phyloP scores from a whole-genome alignment of 2,797 vertebrate genomes.

The Onychomys torridus region DNA sequence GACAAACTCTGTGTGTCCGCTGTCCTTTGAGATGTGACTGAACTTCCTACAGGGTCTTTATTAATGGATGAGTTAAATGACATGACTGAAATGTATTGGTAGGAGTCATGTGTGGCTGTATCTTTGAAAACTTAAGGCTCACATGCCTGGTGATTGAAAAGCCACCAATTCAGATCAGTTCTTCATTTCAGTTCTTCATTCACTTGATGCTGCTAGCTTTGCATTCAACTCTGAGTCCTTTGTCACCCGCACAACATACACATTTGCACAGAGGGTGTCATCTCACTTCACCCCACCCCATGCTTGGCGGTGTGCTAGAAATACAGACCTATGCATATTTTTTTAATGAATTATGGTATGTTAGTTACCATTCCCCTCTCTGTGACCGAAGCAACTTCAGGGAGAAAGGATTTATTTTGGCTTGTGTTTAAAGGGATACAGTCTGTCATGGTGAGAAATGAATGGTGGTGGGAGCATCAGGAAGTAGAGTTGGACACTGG shows the following conservation, averaged over 20 bases:
- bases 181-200: not conserved
- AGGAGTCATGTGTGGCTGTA: not conserved
- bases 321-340: not conserved
- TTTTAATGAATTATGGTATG: not conserved
- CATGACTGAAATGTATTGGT: not conserved
- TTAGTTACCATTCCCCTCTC: not conserved
- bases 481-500: not conserved
- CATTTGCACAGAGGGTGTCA: too few relatives aligned
- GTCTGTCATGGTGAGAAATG: not conserved
- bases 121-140: not conserved
- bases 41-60: not conserved
- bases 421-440: not conserved
- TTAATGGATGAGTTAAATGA: not conserved
- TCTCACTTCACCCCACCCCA: too few relatives aligned
- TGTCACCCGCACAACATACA: fast-evolving
- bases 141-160: not conserved
- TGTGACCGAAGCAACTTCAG: not conserved
- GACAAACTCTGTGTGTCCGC: fast-evolving
- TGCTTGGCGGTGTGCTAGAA: not conserved
- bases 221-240: not conserved
- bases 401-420: not conserved
- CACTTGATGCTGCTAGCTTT: not conserved
- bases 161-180: not conserved
- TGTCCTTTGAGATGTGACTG: not conserved
- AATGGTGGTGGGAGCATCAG: not conserved